Base-by-base conservation (phyloP, 2,113 vertebrate species). In the Albula glossodonta region DNA sequence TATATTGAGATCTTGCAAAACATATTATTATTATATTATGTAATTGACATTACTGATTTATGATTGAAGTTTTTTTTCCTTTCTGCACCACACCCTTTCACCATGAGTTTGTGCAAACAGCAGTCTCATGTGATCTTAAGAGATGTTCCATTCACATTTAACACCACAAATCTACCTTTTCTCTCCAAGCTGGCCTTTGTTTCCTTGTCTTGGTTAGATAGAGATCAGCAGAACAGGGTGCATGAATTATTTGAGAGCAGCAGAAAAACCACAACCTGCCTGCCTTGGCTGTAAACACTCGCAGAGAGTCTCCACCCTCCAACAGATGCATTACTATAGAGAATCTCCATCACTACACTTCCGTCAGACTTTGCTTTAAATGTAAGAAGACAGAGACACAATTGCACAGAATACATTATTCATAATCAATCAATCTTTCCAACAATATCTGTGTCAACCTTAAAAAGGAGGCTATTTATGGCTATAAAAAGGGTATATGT, bases 261-360 rank as follows among this genome's bases (percentile, higher is more conserved):
- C 80, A 81, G 15, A 81, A 22, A 81, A 81, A 81, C 80, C 80
- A 81, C 80, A 81, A 22, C 50, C 19, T 60, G 11, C 56, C 56
- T 3, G 56, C 8, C 51, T 50, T 74, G 70, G 9, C 70, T 74
- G 22, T 74, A 74, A 74, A 5, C 70, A 74, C 70, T 9, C 12
- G 2, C 7, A 74, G 4, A 74, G 66, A 31, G 66, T 3, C 66
- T 74, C 70, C 70, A 74, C 70, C n/a, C 70, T 74, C n/a, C 31
- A 74, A 13, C 70, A 74, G 70, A 22, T 9, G n/a, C 70, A 74
- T 4, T n/a, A n/a, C n/a, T 1, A 31, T 8, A 74, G n/a, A 74
- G 70, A 6, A n/a, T 74, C 70, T 74, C 5, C 70, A 74, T n/a
- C 70, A 70, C 22, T 5, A 74, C 70, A 66, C 22, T 74, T 74